Base-by-base conservation (phyloP, 30 jellyfish, hydroid and myxozoan genomes). In the Aurelia coerulea region DNA sequence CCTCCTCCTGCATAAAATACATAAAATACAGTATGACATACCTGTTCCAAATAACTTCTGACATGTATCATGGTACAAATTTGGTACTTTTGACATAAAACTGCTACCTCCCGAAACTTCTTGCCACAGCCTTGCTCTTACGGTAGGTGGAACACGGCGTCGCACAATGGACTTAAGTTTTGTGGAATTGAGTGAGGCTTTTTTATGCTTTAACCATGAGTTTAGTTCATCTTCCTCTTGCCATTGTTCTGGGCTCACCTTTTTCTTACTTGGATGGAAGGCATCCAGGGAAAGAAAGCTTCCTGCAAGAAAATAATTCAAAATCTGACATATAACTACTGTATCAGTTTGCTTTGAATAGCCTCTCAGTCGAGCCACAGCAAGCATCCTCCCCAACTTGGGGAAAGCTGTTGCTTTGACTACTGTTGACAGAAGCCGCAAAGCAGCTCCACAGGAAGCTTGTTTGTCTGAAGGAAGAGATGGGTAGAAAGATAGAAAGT, bases 81-180 rank as follows among this genome's bases (percentile, higher is more conserved):
- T 68, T 70, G 98, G 98, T 4, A 96, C 83, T 35, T 62, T 76
- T 19, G 89, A 75, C 92, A 79, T 93, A 41, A 93, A 75, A 46
- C 90, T 70, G 42, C 87, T 64, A 7, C 98, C 98, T 10, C 98
- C 98, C 2, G 96, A 69, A 0, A 93, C 79, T 49, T 88, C 90
- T 37, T 88, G 92, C 98, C 98, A 93, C 33, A 87, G 78, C 19
- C 91, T 56, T 33, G 90, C 77, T 10, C 98, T 81, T 2, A 78
- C 73, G 5, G 77, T 10, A 42, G 92, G 86, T 18, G 97, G 96
- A 1, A 88, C 84, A 64, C 79, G 87, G 49, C 91, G 69, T 29
- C 98, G 88, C 12, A 89, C 70, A 53, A 86, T 75, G 13, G 79
- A 65, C 31, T 93, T 93, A 34, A 93, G 90, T 56, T 84, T 88